These are phyloP conservation scores for Perithous albicinctus DNA, from an alignment of 2,888 invertebrate species.

Conservation along the genomic window DNA sequence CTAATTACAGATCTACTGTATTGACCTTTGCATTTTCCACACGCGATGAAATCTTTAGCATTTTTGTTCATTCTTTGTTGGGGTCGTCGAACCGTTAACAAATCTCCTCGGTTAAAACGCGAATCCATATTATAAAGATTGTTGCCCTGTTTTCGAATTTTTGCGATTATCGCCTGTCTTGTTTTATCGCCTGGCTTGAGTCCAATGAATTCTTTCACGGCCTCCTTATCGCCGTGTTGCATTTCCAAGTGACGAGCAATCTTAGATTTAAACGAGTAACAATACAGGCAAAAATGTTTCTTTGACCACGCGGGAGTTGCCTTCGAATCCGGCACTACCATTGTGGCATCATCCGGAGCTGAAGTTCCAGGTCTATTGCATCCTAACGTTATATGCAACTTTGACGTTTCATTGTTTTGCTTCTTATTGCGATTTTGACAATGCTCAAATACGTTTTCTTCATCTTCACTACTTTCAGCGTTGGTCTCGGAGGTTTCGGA, in stretches of 20 bases:
- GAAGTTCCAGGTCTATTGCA: background rate
- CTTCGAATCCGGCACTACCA: constrained; percentile 7
- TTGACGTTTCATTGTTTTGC: background rate
- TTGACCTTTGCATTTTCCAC: constrained; percentile 50
- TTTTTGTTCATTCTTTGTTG: constrained; percentile 34
- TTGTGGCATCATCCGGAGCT: constrained; percentile 24
- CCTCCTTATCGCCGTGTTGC: constrained; percentile 42
- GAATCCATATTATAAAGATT: constrained; percentile 50
- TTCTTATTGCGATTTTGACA: background rate
- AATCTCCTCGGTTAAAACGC: constrained; percentile 38
- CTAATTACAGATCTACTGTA: constrained; percentile 49
- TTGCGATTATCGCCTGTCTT: constrained; percentile 48
- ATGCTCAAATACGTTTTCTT: background rate
- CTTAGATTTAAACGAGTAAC: constrained; percentile 55
- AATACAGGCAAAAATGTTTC: constrained; percentile 62
- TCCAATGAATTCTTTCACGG: constrained; percentile 54
- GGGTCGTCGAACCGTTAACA: constrained; percentile 57
- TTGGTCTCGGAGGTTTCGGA: background rate
- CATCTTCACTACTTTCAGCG: background rate
- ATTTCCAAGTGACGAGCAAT: constrained; percentile 59
- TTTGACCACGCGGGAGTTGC: constrained; percentile 16
- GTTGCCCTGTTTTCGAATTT: constrained; percentile 53
- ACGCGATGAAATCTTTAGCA: constrained; percentile 54
- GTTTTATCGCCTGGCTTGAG: constrained; percentile 36
- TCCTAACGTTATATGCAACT: background rate